Base-by-base conservation (phyloP, 2,888 invertebrate species). In the Bhutanitis thaidina region DNA sequence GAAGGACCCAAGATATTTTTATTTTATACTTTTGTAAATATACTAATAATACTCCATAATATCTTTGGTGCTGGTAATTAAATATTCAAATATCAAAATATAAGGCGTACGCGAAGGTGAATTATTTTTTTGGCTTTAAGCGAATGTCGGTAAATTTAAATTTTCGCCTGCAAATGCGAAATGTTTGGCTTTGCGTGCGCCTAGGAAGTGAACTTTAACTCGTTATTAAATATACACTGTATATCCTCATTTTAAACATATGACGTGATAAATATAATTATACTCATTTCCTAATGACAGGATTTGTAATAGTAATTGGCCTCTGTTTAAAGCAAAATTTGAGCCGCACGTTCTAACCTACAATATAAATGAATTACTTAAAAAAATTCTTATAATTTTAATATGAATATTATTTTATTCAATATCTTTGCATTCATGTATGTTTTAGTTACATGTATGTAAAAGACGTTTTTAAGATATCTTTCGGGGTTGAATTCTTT, bases 91-190 rank as follows among this genome's bases (percentile, higher is more conserved):
- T 46, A 34, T 49, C 13, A 30, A 43, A 37, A 46, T 48, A 30
- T 60, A 55, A 57, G 80, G 81, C 82, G 80, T 79, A 77, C 83
- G 77, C 78, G 67, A 75, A 78, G 69, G 74, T 68, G 67, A 80
- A 57, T 62, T 66, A 66, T 66, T 54, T 47, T 54, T 47, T 62
- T 67, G 58, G 66, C 66, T 60, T 47, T 27, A 49, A 52, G 71
- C 72, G 69, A 74, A 60, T 68, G 57, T 63, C 20, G 45, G 15
- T 41, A 43, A 51, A 44, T 36, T 49, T 45, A 44, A 48, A 47
- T 56, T 54, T 52, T 43, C 37, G 43, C 59, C 56, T 62, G 69
- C 70, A 49, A 60, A 52, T 61, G 69, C 65, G 68, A 68, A 66
- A 40, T 65, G 56, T 72, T 74, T 71, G 65, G 65, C 73, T 79